Percentiles rank a stretch among this genome's conserved stretches.
phyloP scores from a whole-genome alignment of 2,113 vertebrate genomes.

The Gila orcuttii region DNA sequence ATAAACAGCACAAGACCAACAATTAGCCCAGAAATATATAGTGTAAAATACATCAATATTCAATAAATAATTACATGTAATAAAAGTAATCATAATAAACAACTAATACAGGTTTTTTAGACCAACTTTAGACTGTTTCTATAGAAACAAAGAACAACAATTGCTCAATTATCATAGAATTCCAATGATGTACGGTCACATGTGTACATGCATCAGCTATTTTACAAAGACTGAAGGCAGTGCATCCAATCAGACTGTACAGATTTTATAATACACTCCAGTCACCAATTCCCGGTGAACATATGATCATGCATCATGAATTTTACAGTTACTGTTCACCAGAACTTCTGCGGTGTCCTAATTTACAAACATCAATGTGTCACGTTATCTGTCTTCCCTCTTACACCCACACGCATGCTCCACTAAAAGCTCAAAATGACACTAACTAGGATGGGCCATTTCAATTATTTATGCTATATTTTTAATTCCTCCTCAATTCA shows the following conservation, averaged over 20 bases:
- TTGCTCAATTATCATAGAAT: background rate
- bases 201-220: background rate
- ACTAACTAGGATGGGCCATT: constrained; percentile 29
- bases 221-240: background rate
- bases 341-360: constrained; percentile 28
- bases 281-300: background rate
- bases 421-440: constrained; percentile 46
- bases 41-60: background rate
- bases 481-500: constrained; percentile 53
- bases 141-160: background rate
- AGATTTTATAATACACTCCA: background rate
- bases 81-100: background rate
- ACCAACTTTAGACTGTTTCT: background rate
- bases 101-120: background rate
- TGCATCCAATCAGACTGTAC: background rate
- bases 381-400: background rate
- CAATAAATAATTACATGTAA: too few relatives aligned
- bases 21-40: background rate
- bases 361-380: constrained; percentile 30
- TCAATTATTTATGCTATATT: constrained; percentile 57
- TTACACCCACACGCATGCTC: background rate
- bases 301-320: constrained; percentile 20
- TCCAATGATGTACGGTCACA: background rate
- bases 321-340: constrained; percentile 8
- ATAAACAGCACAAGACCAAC: background rate